A percentile compares a stretch with the other conserved stretches of the same genome.
These are phyloP conservation scores for Heteromurus nitidus DNA, from an alignment of 2,888 invertebrate genomes.

Conservation along the genomic window DNA sequence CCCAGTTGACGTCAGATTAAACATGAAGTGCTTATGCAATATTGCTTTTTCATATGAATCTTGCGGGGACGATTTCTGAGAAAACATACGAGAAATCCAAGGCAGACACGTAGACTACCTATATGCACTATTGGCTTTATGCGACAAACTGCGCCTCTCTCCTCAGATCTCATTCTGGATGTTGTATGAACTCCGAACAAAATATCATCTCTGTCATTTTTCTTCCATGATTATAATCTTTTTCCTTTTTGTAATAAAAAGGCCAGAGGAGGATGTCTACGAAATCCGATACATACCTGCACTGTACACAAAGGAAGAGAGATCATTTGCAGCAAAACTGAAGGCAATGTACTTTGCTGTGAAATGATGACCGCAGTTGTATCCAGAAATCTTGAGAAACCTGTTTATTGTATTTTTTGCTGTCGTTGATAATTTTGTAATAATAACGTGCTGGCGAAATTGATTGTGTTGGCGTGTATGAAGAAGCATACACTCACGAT, in stretches of 20 bases:
- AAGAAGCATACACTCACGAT: neutral
- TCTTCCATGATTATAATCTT: no score
- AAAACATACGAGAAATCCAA: no score
- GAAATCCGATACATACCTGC: neutral
- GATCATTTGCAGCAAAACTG: neutral
- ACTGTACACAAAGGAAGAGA: neutral
- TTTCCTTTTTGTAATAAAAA: neutral
- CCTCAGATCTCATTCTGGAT: no score
- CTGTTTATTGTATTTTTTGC: conserved; percentile 42
- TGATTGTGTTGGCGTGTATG: neutral
- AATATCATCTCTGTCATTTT: no score
- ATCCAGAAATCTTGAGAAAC: conserved; percentile 63
- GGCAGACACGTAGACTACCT: no score
- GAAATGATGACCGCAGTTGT: conserved; percentile 10
- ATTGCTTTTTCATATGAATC: no score
- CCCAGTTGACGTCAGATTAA: no score
- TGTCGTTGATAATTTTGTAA: neutral
- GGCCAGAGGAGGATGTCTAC: neutral
- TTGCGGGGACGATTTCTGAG: no score
- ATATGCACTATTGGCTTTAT: no score
- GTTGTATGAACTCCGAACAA: no score
- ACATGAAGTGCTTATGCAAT: no score
- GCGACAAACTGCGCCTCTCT: no score
- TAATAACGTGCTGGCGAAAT: conserved; percentile 5
- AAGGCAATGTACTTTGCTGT: conserved; percentile 48